Base-by-base conservation (phyloP, 2,113 vertebrate species). In the Brachirus orientalis region DNA sequence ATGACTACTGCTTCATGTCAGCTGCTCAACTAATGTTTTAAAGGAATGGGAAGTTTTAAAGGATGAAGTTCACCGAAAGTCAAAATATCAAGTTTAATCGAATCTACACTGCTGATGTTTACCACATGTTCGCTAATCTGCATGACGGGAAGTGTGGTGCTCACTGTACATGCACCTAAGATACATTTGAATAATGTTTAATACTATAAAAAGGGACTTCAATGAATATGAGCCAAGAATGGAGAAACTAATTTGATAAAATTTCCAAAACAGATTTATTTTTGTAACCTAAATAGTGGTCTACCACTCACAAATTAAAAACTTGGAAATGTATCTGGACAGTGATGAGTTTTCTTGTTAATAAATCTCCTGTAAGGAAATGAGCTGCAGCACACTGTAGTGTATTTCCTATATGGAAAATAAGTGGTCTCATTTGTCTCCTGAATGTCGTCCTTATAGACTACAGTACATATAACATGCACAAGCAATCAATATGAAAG, bases 401-500 rank as follows among this genome's bases (percentile, higher is more conserved):
- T 19, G 41, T 3, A 28, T 35, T 61, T 70, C 12, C 50, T 11
- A 73, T 1, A 8, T 48, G 44, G 67, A 62, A 44, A 55, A 53
- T 50, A 75, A 67, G 47, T 8, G 28, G 36, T 28, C 2, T 0
- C 13, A 53, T 80, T 54, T 54, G 59, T 72, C 74, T 68, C 40
- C 22, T 17, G 12, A 67, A 56, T 41, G 70, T 41, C 58, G 48
- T 35, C 37, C 52, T 63, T 58, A 69, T 64, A 67, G 77, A 69
- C 60, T 63, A 44, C 65, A 60, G 52, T 16, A 38, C 64, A 62
- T 38, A 73, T 59, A 73, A 63, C 28, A 62, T 52, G 18, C 45
- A 48, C n/a, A 52, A 40, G 50, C 62, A 74, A 79, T 86, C 82
- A 73, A 85, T 84, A 67, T 56, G 63, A 69, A 58, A 74, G 35